Base-by-base conservation (phyloP, 2,797 vertebrate species). In the Hydrolagus colliei region DNA sequence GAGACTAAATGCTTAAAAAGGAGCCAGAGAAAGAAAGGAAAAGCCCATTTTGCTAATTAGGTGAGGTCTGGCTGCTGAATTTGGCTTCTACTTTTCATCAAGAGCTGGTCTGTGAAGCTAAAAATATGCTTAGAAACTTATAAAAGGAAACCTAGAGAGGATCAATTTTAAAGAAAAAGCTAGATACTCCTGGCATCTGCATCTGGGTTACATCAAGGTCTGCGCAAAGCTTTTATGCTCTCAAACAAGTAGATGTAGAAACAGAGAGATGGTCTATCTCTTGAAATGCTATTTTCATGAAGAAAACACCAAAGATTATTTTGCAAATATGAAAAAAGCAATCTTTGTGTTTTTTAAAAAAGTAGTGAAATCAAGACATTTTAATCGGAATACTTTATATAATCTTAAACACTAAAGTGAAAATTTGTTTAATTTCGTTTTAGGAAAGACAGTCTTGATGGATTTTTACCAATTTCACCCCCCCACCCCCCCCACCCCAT, bases 31-130 rank as follows among this genome's bases (percentile, higher is more conserved):
- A 94, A 93, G 92, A 92, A 93, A 94, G 90, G 86, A 87, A 90
- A 93, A 95, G 93, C 94, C 94, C 95, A 93, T 96, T 98, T 97
- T 97, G 95, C 96, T 97, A 99, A 98, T 98, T 98, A 98, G 96
- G 94, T 89, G 93, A 96, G 95, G 93, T 92, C 95, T 96, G 96
- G 94, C 94, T 93, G 88, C 94, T 92, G 95, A 93, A 96, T 96
- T 93, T 94, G 93, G 92, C 93, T 94, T 95, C 93, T 94, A 91
- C 91, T 95, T 94, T 95, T 89, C 93, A 91, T 91, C 88, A 77
- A 88, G 92, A 93, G 93, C 93, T 92, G 91, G 90, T 90, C 91
- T 92, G 92, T 94, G 94, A 94, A 91, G 94, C 92, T 89, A 94
- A 93, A 91, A 93, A 93, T 93, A 90, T 92, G 92, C 91, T 92